Percentiles rank a stretch among this genome's conserved stretches.
phyloP scores from a whole-genome alignment of 2,888 invertebrate genomes.

The Lumbricus terrestris region DNA sequence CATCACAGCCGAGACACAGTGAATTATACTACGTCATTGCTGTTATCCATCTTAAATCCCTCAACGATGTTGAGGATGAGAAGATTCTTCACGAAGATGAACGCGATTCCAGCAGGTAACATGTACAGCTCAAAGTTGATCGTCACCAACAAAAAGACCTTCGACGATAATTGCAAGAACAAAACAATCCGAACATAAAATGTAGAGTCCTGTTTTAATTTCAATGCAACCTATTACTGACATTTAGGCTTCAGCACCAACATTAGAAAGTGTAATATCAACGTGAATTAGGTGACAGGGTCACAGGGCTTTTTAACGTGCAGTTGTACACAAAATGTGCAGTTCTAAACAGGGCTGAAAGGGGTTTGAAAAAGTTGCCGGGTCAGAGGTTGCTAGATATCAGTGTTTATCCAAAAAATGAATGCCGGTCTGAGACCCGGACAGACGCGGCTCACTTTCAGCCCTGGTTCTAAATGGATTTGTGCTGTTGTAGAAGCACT shows the following conservation, averaged over 20 bases:
- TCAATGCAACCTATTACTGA: background rate
- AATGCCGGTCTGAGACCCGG: too few species aligned
- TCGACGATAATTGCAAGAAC: slow-evolving; percentile 40
- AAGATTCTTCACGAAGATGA: slow-evolving; percentile 77
- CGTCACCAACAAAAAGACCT: slow-evolving; percentile 80
- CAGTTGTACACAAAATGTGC: too few species aligned
- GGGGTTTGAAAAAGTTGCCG: too few species aligned
- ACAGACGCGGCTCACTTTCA: too few species aligned
- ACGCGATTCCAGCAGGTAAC: slow-evolving; percentile 77
- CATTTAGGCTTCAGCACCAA: background rate
- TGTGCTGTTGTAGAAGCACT: too few species aligned
- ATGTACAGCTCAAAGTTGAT: slow-evolving; percentile 95
- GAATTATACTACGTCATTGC: slow-evolving; percentile 50
- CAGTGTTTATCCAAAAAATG: too few species aligned
- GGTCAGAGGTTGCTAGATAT: too few species aligned
- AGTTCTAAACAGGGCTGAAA: too few species aligned
- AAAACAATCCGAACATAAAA: background rate
- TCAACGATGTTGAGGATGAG: slow-evolving; percentile 59
- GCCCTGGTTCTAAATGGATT: too few species aligned
- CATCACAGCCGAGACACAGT: background rate
- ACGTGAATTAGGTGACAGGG: too few species aligned
- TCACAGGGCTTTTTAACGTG: too few species aligned
- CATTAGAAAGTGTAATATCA: too few species aligned
- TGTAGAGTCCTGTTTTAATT: background rate
- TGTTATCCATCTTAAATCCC: slow-evolving; percentile 51